phyloP scores from a whole-genome alignment of 2,888 invertebrate species.

The Magallana nippona region DNA sequence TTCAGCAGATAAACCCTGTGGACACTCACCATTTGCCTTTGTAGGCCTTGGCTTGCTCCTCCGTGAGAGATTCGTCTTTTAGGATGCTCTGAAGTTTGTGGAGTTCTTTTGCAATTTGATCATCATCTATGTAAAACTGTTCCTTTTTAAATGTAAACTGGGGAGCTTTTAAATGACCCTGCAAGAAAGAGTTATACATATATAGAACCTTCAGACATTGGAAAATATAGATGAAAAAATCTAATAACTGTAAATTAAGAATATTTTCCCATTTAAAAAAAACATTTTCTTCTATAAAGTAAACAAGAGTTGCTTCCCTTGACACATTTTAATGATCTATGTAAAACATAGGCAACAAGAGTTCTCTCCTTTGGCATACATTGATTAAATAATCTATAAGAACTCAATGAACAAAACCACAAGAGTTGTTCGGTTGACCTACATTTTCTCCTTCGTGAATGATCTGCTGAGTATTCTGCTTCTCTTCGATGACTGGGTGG shows the following conservation, averaged over 20 bases:
- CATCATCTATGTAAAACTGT: slow-evolving; percentile 75
- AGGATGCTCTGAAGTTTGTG: slow-evolving; percentile 50
- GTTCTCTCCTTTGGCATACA: too few species aligned
- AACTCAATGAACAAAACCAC: too few species aligned
- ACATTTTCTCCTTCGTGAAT: slow-evolving; percentile 16
- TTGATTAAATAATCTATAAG: too few species aligned
- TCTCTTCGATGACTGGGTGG: slow-evolving; percentile 72
- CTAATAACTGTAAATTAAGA: too few species aligned
- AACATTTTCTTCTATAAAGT: too few species aligned
- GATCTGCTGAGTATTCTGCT: slow-evolving; percentile 56
- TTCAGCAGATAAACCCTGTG: not conserved
- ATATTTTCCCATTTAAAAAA: too few species aligned
- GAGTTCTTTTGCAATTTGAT: slow-evolving; percentile 75
- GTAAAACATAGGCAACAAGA: too few species aligned
- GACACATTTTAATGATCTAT: too few species aligned
- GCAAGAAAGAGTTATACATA: slow-evolving; percentile 29
- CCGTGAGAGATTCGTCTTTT: slow-evolving; percentile 50
- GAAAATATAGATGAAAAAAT: too few species aligned
- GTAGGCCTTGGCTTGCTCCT: slow-evolving; percentile 74
- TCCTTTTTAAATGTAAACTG: slow-evolving; percentile 57
- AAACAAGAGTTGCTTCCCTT: too few species aligned
- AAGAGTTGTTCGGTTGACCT: not conserved
- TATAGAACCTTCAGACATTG: too few species aligned
- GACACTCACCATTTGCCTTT: slow-evolving; percentile 77
- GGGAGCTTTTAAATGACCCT: slow-evolving; percentile 55